These are phyloP conservation scores for Auanema sp. DNA, from an alignment of 2,888 invertebrate genomes.

Conservation along the genomic window DNA sequence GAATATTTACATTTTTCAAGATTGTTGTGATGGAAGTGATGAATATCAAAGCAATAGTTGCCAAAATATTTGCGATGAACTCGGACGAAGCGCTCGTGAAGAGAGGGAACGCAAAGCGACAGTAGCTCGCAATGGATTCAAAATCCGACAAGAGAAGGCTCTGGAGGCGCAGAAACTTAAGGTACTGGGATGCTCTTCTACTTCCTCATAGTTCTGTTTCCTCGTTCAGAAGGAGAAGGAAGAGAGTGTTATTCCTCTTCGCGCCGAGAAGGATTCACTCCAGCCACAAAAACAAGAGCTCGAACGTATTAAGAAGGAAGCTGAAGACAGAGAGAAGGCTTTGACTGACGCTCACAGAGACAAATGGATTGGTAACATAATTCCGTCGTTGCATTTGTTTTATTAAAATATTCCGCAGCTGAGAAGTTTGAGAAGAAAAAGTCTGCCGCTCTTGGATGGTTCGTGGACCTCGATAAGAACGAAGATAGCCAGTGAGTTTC, in stretches of 20 bases:
- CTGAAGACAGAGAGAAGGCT: slow-evolving; percentile 75
- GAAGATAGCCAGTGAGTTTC: slow-evolving; percentile 72
- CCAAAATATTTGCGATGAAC: slow-evolving; percentile 77
- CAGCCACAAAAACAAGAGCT: slow-evolving; percentile 72
- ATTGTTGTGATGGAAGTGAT: slow-evolving; percentile 74
- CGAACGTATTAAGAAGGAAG: slow-evolving; percentile 70
- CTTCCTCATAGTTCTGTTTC: not conserved
- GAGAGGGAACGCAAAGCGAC: slow-evolving; percentile 75
- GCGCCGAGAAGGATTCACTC: slow-evolving; percentile 75
- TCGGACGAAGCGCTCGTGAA: slow-evolving; percentile 66
- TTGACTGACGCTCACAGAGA: slow-evolving; percentile 71
- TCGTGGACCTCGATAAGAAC: slow-evolving; percentile 80
- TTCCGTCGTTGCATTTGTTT: not conserved
- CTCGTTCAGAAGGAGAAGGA: slow-evolving; percentile 63
- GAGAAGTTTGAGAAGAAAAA: slow-evolving; percentile 67
- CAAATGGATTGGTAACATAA: slow-evolving; percentile 63
- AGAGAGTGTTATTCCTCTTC: slow-evolving; percentile 73
- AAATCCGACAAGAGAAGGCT: slow-evolving; percentile 76
- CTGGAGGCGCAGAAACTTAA: slow-evolving; percentile 77
- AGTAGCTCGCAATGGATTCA: slow-evolving; percentile 79
- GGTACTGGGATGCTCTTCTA: slow-evolving; percentile 67
- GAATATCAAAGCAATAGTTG: slow-evolving; percentile 73
- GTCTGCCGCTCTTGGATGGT: slow-evolving; percentile 68
- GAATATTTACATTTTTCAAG: slow-evolving; percentile 65
- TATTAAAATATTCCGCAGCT: slow-evolving; percentile 70